phyloP scores from a whole-genome alignment of 2,888 invertebrate genomes.

The Cheilosia grossa region DNA sequence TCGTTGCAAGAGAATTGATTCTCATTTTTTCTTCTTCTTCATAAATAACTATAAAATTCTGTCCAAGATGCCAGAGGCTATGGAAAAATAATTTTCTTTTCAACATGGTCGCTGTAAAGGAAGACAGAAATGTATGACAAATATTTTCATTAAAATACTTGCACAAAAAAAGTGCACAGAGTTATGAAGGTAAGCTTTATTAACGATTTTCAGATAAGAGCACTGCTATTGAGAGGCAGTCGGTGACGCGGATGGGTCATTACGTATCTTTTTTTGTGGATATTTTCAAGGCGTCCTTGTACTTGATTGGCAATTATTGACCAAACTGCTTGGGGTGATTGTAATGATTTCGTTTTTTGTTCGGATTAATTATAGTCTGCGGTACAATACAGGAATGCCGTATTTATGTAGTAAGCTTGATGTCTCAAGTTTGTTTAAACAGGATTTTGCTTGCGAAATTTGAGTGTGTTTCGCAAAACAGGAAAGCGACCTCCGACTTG shows the following conservation, averaged over 20 bases:
- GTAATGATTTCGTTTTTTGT: neutral
- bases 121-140: neutral
- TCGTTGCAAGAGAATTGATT: slow-evolving; percentile 6
- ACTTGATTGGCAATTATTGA: slow-evolving; percentile 17
- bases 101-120: neutral
- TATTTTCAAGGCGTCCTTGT: slow-evolving; percentile 37
- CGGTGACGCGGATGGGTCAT: too few species aligned
- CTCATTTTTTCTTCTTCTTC: neutral
- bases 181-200: neutral
- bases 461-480: neutral
- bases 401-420: neutral
- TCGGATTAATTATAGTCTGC: slow-evolving; percentile 1
- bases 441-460: slow-evolving; percentile 15
- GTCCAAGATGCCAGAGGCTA: slow-evolving; percentile 7
- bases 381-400: neutral
- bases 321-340: neutral
- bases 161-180: neutral
- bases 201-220: too few species aligned
- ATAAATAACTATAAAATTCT: neutral
- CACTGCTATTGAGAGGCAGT: too few species aligned
- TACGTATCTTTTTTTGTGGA: neutral
- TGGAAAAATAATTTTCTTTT: slow-evolving; percentile 3
- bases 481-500: too few species aligned
- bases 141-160: slow-evolving; percentile 25
- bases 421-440: slow-evolving; percentile 16